A percentile compares a stretch with the other conserved stretches of the same genome.
These are phyloP conservation scores for Chaenogobius annularis DNA, from an alignment of 2,113 vertebrate species.

Conservation along the genomic window DNA sequence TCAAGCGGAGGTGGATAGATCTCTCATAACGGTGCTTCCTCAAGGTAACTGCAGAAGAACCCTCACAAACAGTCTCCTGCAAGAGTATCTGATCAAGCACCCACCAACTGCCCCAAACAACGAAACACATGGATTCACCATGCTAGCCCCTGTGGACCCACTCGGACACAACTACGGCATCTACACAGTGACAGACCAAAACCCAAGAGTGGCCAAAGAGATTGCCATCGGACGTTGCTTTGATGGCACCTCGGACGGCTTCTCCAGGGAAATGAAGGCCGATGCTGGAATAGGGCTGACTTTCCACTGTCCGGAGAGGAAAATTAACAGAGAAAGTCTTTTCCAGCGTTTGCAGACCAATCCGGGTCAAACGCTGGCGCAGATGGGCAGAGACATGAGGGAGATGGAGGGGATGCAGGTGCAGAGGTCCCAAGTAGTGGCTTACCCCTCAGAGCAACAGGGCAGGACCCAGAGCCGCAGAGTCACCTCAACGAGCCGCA, in stretches of 20 bases:
- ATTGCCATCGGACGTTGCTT: conserved; percentile 97
- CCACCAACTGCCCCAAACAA: conserved; percentile 80
- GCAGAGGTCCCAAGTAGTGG: conserved; percentile 71
- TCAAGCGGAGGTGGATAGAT: conserved; percentile 84
- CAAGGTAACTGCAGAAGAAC: conserved; percentile 88
- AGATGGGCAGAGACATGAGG: conserved; percentile 90
- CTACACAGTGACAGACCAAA: conserved; percentile 97
- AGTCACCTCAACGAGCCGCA: conserved; percentile 62
- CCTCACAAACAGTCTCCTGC: conserved; percentile 81
- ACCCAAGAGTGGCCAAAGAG: conserved; percentile 91
- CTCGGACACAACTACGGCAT: conserved; percentile 98
- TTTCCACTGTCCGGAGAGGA: conserved; percentile 86
- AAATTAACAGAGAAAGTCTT: conserved; percentile 82
- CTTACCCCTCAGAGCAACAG: conserved; percentile 75
- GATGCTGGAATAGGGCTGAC: conserved; percentile 84
- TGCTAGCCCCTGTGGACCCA: conserved; percentile 92
- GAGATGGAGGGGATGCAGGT: conserved; percentile 64
- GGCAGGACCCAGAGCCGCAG: conserved; percentile 64
- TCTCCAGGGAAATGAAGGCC: conserved; percentile 92
- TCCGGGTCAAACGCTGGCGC: conserved; percentile 79
- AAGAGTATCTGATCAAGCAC: conserved; percentile 89
- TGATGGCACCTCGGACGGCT: conserved; percentile 93
- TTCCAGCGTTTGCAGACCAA: conserved; percentile 90
- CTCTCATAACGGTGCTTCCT: conserved; percentile 84
- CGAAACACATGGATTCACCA: conserved; percentile 81